Conservation (phyloP, 2,113 vertebrate species). For the Phaetusa simplex region DNA sequence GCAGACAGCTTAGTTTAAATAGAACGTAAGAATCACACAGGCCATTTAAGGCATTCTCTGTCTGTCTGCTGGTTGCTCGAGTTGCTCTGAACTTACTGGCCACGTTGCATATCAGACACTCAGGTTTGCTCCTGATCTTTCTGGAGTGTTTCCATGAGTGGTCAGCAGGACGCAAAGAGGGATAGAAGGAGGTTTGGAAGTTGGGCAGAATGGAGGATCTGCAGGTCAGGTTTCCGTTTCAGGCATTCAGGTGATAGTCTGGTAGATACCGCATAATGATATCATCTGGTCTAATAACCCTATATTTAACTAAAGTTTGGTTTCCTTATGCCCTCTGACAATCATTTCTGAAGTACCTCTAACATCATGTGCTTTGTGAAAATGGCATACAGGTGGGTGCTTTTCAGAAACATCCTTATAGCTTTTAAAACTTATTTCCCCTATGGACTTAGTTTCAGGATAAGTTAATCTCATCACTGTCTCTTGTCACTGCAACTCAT, state of each 20-base stretch:
- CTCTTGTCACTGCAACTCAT: not conserved
- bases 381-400: not conserved
- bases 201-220: not conserved
- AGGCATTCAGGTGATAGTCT: not conserved
- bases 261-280: not conserved
- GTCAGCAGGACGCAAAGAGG: not conserved
- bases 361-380: not conserved
- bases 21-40: not conserved
- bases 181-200: not conserved
- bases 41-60: not conserved
- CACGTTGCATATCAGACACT: not conserved
- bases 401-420: not conserved
- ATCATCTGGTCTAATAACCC: not conserved
- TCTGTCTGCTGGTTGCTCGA: not conserved
- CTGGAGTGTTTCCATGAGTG: not conserved
- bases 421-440: not conserved
- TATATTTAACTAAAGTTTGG: not conserved
- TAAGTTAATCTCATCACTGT: not conserved
- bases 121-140: not conserved
- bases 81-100: not conserved
- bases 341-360: not conserved
- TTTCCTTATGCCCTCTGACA: not conserved
- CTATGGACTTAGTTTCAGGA: not conserved
- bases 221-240: not conserved
- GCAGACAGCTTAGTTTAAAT: not conserved